These are phyloP conservation scores for Linnaemya vulpina DNA, from an alignment of 2,888 invertebrate species.

Conservation along the genomic window DNA sequence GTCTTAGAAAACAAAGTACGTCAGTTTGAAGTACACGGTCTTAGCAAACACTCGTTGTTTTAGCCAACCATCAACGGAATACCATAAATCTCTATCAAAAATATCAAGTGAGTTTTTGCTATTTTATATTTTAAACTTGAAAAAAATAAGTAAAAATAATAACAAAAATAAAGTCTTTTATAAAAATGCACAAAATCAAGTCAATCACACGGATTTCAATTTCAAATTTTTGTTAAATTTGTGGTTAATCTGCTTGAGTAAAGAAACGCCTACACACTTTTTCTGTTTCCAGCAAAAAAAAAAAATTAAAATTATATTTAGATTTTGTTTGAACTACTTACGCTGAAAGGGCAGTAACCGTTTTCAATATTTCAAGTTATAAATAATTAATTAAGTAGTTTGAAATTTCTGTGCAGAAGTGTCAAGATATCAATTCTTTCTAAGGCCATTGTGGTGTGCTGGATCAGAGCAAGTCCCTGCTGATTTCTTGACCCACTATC, in stretches of 20 bases:
- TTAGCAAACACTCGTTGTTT: constrained; percentile 60
- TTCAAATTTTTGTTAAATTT: constrained; percentile 5
- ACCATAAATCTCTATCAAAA: constrained; percentile 50
- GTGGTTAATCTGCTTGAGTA: background rate
- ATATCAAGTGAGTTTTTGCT: constrained; percentile 69
- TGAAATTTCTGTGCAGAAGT: background rate
- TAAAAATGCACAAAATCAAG: constrained; percentile 18
- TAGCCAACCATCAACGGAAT: constrained; percentile 36
- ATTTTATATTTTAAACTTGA: background rate
- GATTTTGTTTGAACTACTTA: background rate
- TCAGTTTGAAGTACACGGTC: constrained; percentile 64
- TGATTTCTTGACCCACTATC: no score
- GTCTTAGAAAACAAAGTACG: constrained; percentile 26
- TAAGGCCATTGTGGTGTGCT: no score
- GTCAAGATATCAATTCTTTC: background rate
- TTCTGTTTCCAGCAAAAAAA: background rate
- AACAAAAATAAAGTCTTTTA: constrained; percentile 5
- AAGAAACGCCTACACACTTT: constrained; percentile 17
- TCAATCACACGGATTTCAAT: constrained; percentile 20
- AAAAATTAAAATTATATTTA: background rate
- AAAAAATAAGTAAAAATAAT: no score
- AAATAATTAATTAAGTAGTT: background rate
- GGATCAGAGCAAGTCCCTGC: no score
- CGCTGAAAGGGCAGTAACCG: background rate
- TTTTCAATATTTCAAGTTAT: background rate